A percentile compares a stretch with the other conserved stretches of the same genome.
These are phyloP conservation scores for Gasterosteus aculeatus DNA, from an alignment of 2,113 vertebrate species.

Conservation along the genomic window DNA sequence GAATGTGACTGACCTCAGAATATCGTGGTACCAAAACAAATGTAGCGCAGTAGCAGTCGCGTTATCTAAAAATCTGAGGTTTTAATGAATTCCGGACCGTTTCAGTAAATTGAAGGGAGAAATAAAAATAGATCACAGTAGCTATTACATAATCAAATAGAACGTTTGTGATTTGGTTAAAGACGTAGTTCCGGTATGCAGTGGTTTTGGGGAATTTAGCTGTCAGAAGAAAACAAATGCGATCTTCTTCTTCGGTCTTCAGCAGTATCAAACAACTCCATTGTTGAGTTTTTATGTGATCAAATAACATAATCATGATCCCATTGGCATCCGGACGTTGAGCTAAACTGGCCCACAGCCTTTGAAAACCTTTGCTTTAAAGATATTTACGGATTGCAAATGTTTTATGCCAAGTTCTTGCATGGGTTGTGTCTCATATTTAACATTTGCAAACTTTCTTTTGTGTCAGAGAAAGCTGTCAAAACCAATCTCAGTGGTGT, in stretches of 20 bases:
- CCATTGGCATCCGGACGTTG: background rate
- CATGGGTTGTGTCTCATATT: background rate
- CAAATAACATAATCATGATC: background rate
- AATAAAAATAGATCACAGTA: background rate
- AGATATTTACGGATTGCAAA: background rate
- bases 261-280: background rate
- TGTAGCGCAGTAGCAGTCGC: background rate
- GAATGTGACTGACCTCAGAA: background rate
- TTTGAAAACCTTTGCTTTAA: background rate
- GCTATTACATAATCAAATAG: background rate
- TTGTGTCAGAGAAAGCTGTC: background rate
- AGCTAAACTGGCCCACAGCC: background rate
- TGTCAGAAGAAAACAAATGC: background rate
- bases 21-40: background rate
- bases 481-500: background rate
- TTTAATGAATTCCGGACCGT: background rate
- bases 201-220: background rate
- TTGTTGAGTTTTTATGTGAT: background rate
- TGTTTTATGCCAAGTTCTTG: background rate
- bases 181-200: background rate
- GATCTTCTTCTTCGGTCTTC: background rate
- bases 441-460: background rate
- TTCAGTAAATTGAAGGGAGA: background rate
- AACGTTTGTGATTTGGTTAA: background rate
- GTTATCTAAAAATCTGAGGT: background rate